These are phyloP conservation scores for Conomelus anceps DNA, from an alignment of 2,888 invertebrate genomes.

Conservation along the genomic window DNA sequence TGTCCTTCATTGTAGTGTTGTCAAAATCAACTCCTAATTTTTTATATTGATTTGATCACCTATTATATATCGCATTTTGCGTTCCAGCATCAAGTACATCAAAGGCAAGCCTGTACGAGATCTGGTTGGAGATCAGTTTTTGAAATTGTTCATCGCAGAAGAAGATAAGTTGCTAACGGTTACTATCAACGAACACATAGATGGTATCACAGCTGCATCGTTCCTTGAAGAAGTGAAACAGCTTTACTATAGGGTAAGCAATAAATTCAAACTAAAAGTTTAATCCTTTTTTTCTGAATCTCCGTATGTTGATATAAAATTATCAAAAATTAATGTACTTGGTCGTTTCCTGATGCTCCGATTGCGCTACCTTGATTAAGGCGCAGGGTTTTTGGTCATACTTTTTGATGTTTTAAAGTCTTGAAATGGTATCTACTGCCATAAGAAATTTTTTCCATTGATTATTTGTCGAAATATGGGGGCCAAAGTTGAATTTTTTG, in stretches of 20 bases:
- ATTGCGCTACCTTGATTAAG: no score
- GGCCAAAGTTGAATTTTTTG: no score
- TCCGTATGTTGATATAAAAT: background rate
- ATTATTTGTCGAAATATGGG: no score
- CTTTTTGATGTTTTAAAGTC: no score
- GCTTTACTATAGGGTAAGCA: conserved; percentile 63
- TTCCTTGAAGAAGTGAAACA: conserved; percentile 88
- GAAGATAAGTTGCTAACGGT: conserved; percentile 74
- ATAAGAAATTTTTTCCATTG: no score
- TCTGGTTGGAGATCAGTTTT: conserved; percentile 80
- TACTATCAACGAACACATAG: conserved; percentile 64
- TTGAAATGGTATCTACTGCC: no score
- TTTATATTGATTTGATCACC: background rate
- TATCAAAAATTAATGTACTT: background rate
- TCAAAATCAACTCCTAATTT: background rate
- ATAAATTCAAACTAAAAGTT: background rate
- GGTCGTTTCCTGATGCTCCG: no score
- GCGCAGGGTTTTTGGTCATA: no score
- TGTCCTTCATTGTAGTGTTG: background rate
- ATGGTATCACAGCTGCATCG: conserved; percentile 66
- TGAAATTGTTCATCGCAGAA: conserved; percentile 72
- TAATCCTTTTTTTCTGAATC: no score
- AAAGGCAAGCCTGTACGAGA: conserved; percentile 88
- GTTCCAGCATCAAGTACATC: conserved; percentile 72
- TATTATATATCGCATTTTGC: conserved; percentile 23